Evolutionary conservation across 2,797 vertebrate genomes (phyloP).

Genomic region (Pteronotus mesoamericanus): DNA sequence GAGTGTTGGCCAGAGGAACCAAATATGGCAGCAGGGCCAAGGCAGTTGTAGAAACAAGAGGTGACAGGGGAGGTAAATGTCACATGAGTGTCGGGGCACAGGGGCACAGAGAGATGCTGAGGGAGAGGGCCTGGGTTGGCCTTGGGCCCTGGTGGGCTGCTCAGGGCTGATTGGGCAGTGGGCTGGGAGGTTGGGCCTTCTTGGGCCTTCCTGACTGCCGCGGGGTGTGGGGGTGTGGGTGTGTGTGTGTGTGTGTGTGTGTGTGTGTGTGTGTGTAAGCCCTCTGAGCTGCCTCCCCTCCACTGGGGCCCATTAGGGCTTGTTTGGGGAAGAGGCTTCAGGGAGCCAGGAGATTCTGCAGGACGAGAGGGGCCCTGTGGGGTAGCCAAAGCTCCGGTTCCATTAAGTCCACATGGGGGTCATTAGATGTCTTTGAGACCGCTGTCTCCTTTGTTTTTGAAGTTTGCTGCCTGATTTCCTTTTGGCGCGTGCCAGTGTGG

Average conservation of each 20-base stretch:
- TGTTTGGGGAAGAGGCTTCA: neutral
- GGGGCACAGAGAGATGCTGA: neutral
- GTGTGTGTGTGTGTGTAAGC: too few species aligned
- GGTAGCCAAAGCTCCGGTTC: neutral
- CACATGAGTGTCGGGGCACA: too few species aligned
- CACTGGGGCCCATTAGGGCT: too few species aligned
- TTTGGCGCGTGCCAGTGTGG: neutral
- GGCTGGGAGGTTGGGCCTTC: neutral
- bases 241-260: too few species aligned
- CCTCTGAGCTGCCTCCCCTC: neutral
- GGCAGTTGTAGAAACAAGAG: neutral
- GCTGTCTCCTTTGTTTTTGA: neutral
- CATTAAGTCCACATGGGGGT: rapidly evolving
- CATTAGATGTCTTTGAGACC: neutral
- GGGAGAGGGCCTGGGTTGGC: neutral
- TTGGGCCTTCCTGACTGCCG: neutral
- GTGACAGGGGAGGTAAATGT: neutral
- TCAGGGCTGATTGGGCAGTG: neutral
- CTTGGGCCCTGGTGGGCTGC: neutral
- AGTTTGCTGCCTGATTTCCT: neutral
- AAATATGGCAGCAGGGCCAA: neutral
- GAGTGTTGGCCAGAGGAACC: neutral
- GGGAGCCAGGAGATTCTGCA: neutral
- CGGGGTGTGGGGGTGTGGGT: too few species aligned
- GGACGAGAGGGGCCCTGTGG: rapidly evolving